A percentile compares a stretch with the other conserved stretches of the same genome.
phyloP scores from a whole-genome alignment of 2,797 vertebrate genomes.

The Coregonus suidteri region DNA sequence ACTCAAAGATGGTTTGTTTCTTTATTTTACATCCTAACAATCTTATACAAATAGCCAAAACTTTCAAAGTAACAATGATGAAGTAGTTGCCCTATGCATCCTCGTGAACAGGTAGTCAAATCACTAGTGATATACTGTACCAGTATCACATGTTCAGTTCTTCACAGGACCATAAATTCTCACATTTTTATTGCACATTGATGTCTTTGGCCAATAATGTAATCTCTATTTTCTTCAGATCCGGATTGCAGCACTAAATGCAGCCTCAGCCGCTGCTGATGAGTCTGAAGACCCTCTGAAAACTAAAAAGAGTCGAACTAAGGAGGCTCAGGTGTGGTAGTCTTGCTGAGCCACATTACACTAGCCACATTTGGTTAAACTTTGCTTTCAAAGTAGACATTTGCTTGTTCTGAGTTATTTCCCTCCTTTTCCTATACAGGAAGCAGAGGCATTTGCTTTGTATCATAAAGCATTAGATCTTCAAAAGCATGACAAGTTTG shows the following conservation, averaged over 20 bases:
- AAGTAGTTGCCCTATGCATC: not conserved
- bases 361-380: not conserved
- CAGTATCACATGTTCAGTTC: not conserved
- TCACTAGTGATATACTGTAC: not conserved
- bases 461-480: constrained; percentile 97
- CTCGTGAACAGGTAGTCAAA: not conserved
- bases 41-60: not conserved
- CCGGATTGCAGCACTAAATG: constrained; percentile 94
- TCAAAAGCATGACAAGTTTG: constrained; percentile 96
- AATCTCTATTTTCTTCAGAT: constrained; percentile 75
- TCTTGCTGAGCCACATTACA: not conserved
- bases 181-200: not conserved
- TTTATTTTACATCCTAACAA: not conserved
- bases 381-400: not conserved
- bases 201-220: not conserved
- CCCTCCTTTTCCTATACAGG: constrained; percentile 68
- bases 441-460: constrained; percentile 96
- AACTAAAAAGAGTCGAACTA: constrained; percentile 90
- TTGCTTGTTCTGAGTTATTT: not conserved
- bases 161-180: not conserved
- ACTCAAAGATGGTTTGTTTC: constrained; percentile 2
- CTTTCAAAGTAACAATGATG: not conserved
- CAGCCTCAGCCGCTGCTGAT: constrained; percentile 85
- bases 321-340: constrained; percentile 89
- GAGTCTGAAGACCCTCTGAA: constrained; percentile 89